A percentile compares a stretch with the other conserved stretches of the same genome.
These are phyloP conservation scores for Prochilodus magdalenae DNA, from an alignment of 2,113 vertebrate species.

Conservation along the genomic window DNA sequence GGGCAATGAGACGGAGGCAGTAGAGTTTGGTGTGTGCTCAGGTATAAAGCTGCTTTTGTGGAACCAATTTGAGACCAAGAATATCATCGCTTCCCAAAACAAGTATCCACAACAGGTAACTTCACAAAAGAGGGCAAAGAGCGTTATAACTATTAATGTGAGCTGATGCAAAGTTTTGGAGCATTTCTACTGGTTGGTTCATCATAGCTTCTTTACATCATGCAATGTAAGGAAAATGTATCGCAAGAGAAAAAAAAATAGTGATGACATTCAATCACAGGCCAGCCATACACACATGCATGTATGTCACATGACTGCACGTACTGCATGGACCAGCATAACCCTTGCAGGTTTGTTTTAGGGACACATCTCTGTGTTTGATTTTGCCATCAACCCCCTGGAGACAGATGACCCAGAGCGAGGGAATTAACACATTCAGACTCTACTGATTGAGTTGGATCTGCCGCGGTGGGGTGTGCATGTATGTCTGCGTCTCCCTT, in stretches of 20 bases:
- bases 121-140: too few relatives aligned
- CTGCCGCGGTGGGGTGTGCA: conserved; percentile 33
- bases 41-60: too few relatives aligned
- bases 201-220: too few relatives aligned
- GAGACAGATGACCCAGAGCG: conserved; percentile 43
- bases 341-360: conserved; percentile 35
- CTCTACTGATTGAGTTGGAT: conserved; percentile 54
- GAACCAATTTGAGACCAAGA: too few relatives aligned
- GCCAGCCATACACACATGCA: conserved; percentile 5
- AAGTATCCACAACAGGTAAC: too few relatives aligned
- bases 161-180: too few relatives aligned
- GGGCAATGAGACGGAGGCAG: too few relatives aligned
- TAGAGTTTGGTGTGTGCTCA: too few relatives aligned
- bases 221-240: neutral
- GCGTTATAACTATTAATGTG: too few relatives aligned
- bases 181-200: too few relatives aligned
- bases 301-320: neutral
- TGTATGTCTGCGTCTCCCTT: conserved; percentile 3
- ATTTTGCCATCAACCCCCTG: conserved; percentile 58
- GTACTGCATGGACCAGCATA: neutral
- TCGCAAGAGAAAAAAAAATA: too few relatives aligned
- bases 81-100: too few relatives aligned
- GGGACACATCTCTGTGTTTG: conserved; percentile 38
- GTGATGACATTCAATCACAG: neutral
- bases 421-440: conserved; percentile 57